Conservation (phyloP, 1,140 invertebrate genomes). For the Babylonia areolata region DNA sequence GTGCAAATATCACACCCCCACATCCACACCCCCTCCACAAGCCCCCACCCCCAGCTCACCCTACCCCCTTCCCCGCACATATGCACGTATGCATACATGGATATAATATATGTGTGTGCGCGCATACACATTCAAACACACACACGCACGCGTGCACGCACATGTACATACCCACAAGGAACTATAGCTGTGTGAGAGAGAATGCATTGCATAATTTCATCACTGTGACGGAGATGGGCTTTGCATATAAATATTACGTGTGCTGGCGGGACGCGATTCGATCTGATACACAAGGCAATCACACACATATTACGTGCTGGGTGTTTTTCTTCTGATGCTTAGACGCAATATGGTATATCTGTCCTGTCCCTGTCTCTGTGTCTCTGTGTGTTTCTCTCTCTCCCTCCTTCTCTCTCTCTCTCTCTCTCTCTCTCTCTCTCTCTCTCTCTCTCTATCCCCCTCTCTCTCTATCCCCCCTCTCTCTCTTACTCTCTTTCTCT, state of each 20-base stretch:
- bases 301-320: too few relatives aligned
- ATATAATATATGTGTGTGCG: neutral
- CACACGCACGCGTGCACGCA: neutral
- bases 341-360: too few relatives aligned
- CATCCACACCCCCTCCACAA: neutral
- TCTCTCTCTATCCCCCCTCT: too few relatives aligned
- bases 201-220: too few relatives aligned
- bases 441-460: neutral
- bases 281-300: too few relatives aligned
- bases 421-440: neutral
- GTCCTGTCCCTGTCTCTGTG: constrained; percentile 17
- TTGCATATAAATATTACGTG: too few relatives aligned
- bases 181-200: too few relatives aligned
- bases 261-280: too few relatives aligned
- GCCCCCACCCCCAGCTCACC: neutral
- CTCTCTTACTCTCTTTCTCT: too few relatives aligned
- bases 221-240: too few relatives aligned
- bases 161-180: too few relatives aligned
- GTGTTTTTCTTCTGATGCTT: too few relatives aligned
- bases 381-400: constrained; percentile 14
- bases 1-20: neutral
- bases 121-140: neutral
- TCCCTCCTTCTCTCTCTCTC: neutral
- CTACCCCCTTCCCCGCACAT: neutral
- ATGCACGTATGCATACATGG: neutral